A percentile compares a stretch with the other conserved stretches of the same genome.
These are phyloP conservation scores for Agrochola lychnidis DNA, from an alignment of 2,888 invertebrate species.

Conservation along the genomic window DNA sequence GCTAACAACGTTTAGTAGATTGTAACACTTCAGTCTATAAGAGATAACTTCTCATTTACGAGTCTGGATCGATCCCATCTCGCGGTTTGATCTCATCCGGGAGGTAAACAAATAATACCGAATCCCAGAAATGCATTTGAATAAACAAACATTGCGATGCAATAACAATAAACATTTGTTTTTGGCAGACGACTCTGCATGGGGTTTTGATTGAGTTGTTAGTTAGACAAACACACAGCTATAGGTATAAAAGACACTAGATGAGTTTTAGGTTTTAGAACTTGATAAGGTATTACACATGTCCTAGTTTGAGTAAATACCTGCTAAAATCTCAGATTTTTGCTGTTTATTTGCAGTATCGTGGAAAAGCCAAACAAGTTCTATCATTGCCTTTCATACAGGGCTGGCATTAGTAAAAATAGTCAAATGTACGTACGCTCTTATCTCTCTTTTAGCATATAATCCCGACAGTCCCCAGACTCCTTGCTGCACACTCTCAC, in stretches of 20 bases:
- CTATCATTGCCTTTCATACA: no score
- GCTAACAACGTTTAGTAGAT: slow-evolving; percentile 12
- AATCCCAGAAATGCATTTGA: slow-evolving; percentile 15
- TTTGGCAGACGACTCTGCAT: slow-evolving; percentile 22
- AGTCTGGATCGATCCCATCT: slow-evolving; percentile 27
- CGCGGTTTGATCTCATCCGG: slow-evolving; percentile 21
- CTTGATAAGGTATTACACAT: not conserved
- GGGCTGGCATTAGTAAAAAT: no score
- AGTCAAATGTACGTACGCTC: no score
- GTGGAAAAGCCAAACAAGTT: no score
- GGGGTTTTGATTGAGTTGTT: slow-evolving; percentile 23
- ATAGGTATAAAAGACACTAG: not conserved
- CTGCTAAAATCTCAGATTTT: no score
- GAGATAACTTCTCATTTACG: slow-evolving; percentile 38
- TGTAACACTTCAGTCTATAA: slow-evolving; percentile 5
- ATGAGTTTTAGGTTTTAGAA: not conserved
- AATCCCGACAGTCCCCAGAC: no score
- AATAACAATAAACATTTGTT: slow-evolving; percentile 23
- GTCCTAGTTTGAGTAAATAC: not conserved
- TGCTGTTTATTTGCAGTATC: not conserved
- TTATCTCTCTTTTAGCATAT: not conserved
- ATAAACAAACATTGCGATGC: slow-evolving; percentile 33
- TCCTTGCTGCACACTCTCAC: not conserved
- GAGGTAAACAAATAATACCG: slow-evolving; percentile 14
- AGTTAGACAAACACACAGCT: not conserved